phyloP scores from a whole-genome alignment of 1,140 invertebrate species.

The Brachionus paranguensis region DNA sequence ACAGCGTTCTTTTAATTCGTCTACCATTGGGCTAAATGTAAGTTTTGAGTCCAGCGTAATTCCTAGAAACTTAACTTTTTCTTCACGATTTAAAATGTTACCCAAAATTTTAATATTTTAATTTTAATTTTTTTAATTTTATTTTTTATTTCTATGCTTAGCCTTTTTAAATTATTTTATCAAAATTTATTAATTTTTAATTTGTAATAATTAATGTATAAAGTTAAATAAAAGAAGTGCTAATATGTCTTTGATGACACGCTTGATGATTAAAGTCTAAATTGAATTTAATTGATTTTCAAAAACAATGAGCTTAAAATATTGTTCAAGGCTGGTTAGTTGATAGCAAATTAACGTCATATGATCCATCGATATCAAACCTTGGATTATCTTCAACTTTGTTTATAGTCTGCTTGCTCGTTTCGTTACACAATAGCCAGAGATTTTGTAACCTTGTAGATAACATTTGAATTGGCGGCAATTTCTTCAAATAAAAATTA shows the following conservation, averaged over 20 bases:
- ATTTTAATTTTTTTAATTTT: too few species aligned
- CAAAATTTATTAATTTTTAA: too few species aligned
- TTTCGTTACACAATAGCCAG: neutral
- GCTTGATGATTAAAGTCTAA: neutral
- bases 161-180: too few species aligned
- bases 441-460: neutral
- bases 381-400: conserved; percentile 23
- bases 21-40: too few species aligned
- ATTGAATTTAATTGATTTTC: neutral
- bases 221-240: neutral
- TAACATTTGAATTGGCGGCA: neutral
- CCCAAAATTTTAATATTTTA: too few species aligned
- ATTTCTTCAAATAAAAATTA: neutral
- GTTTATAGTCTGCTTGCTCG: neutral
- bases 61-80: too few species aligned
- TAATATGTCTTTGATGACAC: neutral
- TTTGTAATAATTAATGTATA: neutral
- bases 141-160: too few species aligned
- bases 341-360: conserved; percentile 15
- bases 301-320: neutral
- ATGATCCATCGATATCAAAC: conserved; percentile 17
- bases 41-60: too few species aligned
- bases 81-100: too few species aligned
- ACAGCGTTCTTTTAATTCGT: too few species aligned
- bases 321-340: neutral